Evolutionary conservation across 2,113 vertebrate species (phyloP).

Genomic region (Butastur rufipennis): DNA sequence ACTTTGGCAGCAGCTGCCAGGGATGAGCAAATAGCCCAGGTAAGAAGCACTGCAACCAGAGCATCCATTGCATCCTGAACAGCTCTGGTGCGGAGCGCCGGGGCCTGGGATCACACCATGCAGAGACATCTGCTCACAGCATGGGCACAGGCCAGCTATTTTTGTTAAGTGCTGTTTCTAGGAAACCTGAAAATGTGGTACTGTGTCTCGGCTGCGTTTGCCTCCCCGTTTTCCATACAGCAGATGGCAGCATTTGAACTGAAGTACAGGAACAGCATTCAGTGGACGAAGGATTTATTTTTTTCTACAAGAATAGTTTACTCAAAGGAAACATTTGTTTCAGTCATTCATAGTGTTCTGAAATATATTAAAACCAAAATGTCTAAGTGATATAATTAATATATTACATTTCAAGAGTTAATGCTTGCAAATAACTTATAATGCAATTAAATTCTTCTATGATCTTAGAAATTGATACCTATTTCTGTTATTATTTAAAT

Average conservation of each 20-base stretch:
- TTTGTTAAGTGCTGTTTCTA: not conserved
- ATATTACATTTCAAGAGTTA: not conserved
- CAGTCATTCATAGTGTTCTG: not conserved
- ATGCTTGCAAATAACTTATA: not conserved
- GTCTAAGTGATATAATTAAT: not conserved
- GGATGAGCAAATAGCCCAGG: not conserved
- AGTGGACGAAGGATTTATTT: slow-evolving; percentile 10
- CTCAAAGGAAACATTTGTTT: not conserved
- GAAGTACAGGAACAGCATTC: not conserved
- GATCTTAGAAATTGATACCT: not conserved
- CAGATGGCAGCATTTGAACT: not conserved
- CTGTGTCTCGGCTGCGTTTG: not conserved
- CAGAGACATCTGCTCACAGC: not conserved
- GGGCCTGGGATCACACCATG: not conserved
- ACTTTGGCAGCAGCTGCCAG: not conserved
- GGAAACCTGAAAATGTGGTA: not conserved
- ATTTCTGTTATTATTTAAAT: not conserved
- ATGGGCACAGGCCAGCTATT: not conserved
- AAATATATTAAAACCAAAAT: not conserved
- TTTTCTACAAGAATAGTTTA: not conserved
- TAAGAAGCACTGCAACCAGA: not conserved
- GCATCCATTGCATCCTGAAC: not conserved
- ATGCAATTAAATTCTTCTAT: not conserved
- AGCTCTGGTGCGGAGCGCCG: not conserved
- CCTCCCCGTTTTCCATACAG: not conserved